Evolutionary conservation across 2,113 vertebrate genomes (phyloP), one percentile per base, ranked within the genome.

Genomic region (Struthio camelus): DNA sequence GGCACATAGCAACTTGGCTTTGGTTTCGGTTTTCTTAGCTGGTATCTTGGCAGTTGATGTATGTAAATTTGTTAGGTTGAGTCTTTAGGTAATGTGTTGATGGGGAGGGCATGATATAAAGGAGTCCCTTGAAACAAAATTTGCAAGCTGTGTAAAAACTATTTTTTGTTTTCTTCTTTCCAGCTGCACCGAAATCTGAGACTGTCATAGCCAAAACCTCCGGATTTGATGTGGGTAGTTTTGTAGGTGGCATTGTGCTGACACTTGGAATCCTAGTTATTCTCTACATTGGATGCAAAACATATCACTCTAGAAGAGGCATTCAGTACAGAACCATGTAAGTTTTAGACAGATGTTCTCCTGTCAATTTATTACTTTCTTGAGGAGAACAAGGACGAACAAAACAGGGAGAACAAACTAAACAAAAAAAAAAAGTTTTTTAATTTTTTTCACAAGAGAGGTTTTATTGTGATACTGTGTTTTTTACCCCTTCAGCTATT

Each of bases 241-340:
- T 98, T 93, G 75, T 98, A n/a, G 98, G 98, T 85, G 98, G 98
- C 28, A 98, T 98, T 69, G 95, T 98, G 25, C 93, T 98, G 95
- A 98, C 98, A 6, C 96, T 98, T 73, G 98, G 97, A 72, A 54
- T 97, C 58, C 89, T 98, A 3, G 97, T 97, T 51, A 8, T 98
- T 77, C 95, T 98, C 83, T 98, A 98, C 80, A 42, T 98, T 4
- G 98, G 98, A 36, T 98, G 98, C 96, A 98, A 96, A 97, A 94
- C 97, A 24, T 98, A 98, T 54, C 98, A 97, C 59, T 97, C 98
- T 3, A 97, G 97, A 97, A 97, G 98, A 95, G 98, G 98, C 78
- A 98, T 98, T 94, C 98, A 95, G 38, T 98, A 98, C 81, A 98
- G 98, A 97, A 98, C 98, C 89, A 98, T 98, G 98, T 98, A 97